phyloP scores from a whole-genome alignment of 2,797 vertebrate genomes.

The Thunnus albacares region DNA sequence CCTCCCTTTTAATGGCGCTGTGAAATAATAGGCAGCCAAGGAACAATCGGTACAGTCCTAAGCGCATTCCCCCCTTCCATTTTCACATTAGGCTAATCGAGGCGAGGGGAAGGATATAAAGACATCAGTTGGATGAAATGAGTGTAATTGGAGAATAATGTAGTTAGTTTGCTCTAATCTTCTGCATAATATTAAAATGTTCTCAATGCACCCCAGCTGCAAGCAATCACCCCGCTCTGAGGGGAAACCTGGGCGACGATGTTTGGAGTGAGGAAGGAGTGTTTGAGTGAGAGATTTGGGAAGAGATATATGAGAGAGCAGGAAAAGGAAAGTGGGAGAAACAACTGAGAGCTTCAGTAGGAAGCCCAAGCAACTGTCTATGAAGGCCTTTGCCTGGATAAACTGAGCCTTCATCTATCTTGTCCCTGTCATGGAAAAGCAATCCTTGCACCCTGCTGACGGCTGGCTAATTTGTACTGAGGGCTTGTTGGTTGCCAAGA shows the following conservation, averaged over 20 bases:
- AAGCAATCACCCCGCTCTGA: slow-evolving; percentile 90
- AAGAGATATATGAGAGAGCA: slow-evolving; percentile 43
- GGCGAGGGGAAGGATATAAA: slow-evolving; percentile 91
- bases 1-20: slow-evolving; percentile 85
- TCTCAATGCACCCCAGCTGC: slow-evolving; percentile 91
- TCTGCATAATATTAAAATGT: slow-evolving; percentile 92
- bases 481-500: slow-evolving; percentile 79
- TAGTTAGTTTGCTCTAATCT: slow-evolving; percentile 95
- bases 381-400: slow-evolving; percentile 50
- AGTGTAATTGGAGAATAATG: slow-evolving; percentile 94
- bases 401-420: slow-evolving; percentile 55
- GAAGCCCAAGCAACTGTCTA: slow-evolving; percentile 57
- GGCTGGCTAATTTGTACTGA: slow-evolving; percentile 77
- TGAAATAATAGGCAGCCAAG: slow-evolving; percentile 88
- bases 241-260: slow-evolving; percentile 69
- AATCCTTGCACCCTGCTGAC: slow-evolving; percentile 70
- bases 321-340: slow-evolving; percentile 33
- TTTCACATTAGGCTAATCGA: slow-evolving; percentile 95
- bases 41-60: slow-evolving; percentile 89
- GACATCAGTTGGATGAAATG: slow-evolving; percentile 93
- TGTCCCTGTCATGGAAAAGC: slow-evolving; percentile 64
- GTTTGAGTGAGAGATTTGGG: slow-evolving; percentile 53
- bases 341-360: slow-evolving; percentile 44
- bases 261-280: slow-evolving; percentile 54
- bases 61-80: slow-evolving; percentile 87